Evolutionary conservation across 2,113 vertebrate species (phyloP), one percentile per base, ranked within the genome.

Genomic region (Nyctibius bracteatus): DNA sequence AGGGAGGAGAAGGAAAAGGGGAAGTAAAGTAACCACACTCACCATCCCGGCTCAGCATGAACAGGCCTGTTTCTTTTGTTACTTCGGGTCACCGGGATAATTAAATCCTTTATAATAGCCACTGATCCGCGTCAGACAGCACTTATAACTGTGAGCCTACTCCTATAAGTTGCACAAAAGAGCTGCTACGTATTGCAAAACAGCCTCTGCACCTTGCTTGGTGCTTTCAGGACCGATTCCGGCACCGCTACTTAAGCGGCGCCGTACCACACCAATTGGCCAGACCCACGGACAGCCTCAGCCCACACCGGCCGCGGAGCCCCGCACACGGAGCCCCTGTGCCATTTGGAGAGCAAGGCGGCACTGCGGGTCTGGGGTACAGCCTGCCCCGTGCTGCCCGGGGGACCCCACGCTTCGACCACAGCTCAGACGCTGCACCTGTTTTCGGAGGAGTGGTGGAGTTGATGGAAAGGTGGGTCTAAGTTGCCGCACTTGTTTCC

Each of bases 391-490:
- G 2, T 5, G 24, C 54, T 1, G 0, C n/a, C 10, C 2, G 0
- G 2, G 57, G n/a, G 16, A 84, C 5, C 20, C 71, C 2, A 1
- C 1, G 1, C 23, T 4, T 55, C 3, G 0, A 14, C 9, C 25
- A 18, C 6, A 0, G 65, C 73, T 66, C 2, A 0, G 57, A 31
- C 0, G 1, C 70, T 9, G 0, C 33, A 4, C 0, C 3, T 0
- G 0, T 14, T 31, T 51, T 77, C n/a, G 52, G 37, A 82, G 43
- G 68, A 63, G 54, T 3, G 0, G 31, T 14, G 41, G 62, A 77
- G 66, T 21, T 54, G 81, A 91, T 6, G 35, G 33, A 72, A 87
- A 85, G 94, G 92, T 65, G 95, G 94, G 57, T 41, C 83, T 33
- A 66, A 93, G 80, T 61, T 1, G 15, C 54, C n/a, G 54, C 78